These are phyloP conservation scores for Hyla sarda DNA, from an alignment of 2,113 vertebrate genomes.

Conservation along the genomic window DNA sequence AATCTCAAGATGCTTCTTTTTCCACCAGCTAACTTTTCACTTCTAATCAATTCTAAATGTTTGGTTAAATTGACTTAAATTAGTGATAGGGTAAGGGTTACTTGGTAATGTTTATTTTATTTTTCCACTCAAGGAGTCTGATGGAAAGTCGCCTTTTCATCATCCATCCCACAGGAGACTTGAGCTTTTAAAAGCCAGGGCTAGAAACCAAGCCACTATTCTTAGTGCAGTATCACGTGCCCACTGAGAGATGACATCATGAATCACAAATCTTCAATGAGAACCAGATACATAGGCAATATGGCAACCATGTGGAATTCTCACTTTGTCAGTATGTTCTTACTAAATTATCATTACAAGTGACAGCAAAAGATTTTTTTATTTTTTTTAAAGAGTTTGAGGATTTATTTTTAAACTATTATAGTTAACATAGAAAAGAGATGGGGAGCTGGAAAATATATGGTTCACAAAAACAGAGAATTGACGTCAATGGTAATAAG, in stretches of 20 bases:
- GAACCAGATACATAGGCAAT: conserved; percentile 36
- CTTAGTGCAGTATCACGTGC: conserved; percentile 26
- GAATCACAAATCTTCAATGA: conserved; percentile 47
- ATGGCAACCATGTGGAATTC: conserved; percentile 41
- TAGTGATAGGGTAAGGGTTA: conserved; percentile 44
- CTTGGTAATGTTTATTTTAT: conserved; percentile 46
- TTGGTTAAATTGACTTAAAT: conserved; percentile 38
- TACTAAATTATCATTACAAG: conserved; percentile 26
- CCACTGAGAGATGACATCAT: conserved; percentile 42
- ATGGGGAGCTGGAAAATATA: neutral
- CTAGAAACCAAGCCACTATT: conserved; percentile 34
- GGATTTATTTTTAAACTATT: neutral
- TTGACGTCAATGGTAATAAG: neutral
- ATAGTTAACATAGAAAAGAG: neutral
- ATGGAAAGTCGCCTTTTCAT: conserved; percentile 37
- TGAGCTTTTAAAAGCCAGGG: conserved; percentile 1
- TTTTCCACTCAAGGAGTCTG: neutral
- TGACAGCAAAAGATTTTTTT: conserved; percentile 7
- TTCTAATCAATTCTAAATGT: conserved; percentile 43
- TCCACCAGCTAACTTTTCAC: conserved; percentile 24
- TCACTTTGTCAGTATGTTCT: conserved; percentile 17
- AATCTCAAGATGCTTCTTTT: conserved; percentile 28
- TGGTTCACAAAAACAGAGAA: neutral
- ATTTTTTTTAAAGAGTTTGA: neutral
- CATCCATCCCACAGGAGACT: conserved; percentile 33